Evolutionary conservation across 1,140 invertebrate genomes (phyloP), one percentile per base, ranked within the genome.

Genomic region (Penaeus chinensis): DNA sequence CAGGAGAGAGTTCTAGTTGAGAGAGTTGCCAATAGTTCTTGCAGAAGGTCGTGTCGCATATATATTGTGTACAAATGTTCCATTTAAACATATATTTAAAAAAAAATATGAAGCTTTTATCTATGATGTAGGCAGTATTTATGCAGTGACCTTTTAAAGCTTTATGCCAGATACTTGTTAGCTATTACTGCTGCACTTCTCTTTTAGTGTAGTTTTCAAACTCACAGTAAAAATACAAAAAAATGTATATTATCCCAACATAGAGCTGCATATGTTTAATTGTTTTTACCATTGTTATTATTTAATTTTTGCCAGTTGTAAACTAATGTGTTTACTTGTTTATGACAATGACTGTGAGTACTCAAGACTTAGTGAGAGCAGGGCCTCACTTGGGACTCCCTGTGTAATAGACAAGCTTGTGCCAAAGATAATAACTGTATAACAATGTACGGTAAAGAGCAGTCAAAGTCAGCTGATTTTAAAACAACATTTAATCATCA

Each of bases 251-350:
- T 61, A 66, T 77, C 66, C 24, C 69, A 37, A 85, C 63, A 37
- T 42, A 42, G 71, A 42, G 60, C 71, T 79, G 60, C 77, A 60
- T 85, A 54, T 85, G 76, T 85, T 65, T 78, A 63, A 63, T 80
- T 85, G 76, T 85, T 85, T 80, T 65, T 66, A 85, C 77, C 76
- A 69, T 84, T 84, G 84, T 85, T 85, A 54, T 66, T 85, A 66
- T 85, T 69, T 79, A 79, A 80, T 79, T 60, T 54, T 85, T 80
- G 47, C 42, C 63, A 60, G 69, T 18, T 79, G 60, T 42, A 79
- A 80, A 37, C 24, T 76, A 32, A 74, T 66, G 37, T 24, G 76
- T 65, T 24, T 65, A 32, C 37, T 54, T 54, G 54, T 78, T 37
- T 65, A 65, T 62, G 47, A n/a, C 10, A 63, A 47, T 79, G 77